phyloP scores from a whole-genome alignment of 2,888 invertebrate genomes.

The Drosophila meridionalis region DNA sequence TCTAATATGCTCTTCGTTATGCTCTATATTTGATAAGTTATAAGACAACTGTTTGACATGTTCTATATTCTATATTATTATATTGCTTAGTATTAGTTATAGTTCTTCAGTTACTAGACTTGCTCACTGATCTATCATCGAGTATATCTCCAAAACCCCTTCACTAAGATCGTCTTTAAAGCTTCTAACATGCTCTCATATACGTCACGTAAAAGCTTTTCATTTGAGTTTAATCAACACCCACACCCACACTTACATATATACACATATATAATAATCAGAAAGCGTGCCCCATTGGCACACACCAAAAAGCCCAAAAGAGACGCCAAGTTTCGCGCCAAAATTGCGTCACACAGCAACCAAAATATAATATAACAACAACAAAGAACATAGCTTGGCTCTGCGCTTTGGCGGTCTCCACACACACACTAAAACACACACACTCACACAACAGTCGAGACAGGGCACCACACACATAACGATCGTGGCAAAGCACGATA shows the following conservation, averaged over 20 bases:
- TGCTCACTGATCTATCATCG: not conserved
- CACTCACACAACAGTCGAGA: slow-evolving; percentile 30
- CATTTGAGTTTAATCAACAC: not conserved
- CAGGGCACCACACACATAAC: slow-evolving; percentile 61
- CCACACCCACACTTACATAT: not conserved
- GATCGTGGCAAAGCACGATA: slow-evolving; percentile 75
- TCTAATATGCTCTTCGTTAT: not conserved
- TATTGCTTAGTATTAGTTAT: no score
- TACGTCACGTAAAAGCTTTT: not conserved
- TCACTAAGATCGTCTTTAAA: not conserved
- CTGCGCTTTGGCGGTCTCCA: slow-evolving; percentile 68
- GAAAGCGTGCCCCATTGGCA: slow-evolving; percentile 59
- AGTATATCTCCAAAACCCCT: not conserved
- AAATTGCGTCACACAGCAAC: slow-evolving; percentile 73
- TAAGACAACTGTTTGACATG: no score
- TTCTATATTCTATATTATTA: no score
- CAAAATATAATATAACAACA: slow-evolving; percentile 33
- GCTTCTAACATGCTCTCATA: not conserved
- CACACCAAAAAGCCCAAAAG: slow-evolving; percentile 60
- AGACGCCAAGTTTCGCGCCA: slow-evolving; percentile 79
- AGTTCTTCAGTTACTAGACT: not conserved
- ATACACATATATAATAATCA: slow-evolving; percentile 7
- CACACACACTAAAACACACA: slow-evolving; percentile 15
- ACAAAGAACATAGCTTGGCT: slow-evolving; percentile 23
- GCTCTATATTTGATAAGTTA: not conserved